Evolutionary conservation across 2,113 vertebrate genomes (phyloP).

Genomic region (Eptesicus fuscus): DNA sequence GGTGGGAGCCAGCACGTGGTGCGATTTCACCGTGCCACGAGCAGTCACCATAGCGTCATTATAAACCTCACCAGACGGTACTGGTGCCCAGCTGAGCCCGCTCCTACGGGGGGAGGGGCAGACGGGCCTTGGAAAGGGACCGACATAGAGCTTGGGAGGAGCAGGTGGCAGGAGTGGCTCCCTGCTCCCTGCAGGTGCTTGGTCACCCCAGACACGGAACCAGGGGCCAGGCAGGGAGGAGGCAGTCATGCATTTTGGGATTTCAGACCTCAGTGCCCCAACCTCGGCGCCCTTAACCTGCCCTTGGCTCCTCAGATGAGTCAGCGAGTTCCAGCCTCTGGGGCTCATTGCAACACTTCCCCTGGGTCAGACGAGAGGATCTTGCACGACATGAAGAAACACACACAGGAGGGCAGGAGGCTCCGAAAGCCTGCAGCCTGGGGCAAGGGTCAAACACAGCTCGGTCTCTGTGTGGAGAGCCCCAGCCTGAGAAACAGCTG

Average conservation of each 20-base stretch:
- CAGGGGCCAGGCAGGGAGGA: background rate
- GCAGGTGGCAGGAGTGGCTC: background rate
- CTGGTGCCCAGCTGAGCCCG: background rate
- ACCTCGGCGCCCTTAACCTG: conserved; percentile 37
- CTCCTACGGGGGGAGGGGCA: background rate
- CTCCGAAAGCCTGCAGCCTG: background rate
- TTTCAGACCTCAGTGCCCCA: background rate
- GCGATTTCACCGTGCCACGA: background rate
- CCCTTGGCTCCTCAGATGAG: conserved; percentile 54
- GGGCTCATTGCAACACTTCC: conserved; percentile 3
- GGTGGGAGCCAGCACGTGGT: rapidly evolving
- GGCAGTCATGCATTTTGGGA: background rate
- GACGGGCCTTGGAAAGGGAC: background rate
- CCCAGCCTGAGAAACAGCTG: background rate
- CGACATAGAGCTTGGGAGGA: background rate
- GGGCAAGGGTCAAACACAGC: background rate
- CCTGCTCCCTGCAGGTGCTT: background rate
- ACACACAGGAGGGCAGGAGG: background rate
- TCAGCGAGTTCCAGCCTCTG: conserved; percentile 42
- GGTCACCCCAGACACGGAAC: background rate
- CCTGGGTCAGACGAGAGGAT: background rate
- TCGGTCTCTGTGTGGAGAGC: background rate
- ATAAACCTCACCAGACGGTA: background rate
- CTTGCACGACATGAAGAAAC: background rate
- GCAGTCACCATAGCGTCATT: rapidly evolving